A percentile compares a stretch with the other conserved stretches of the same genome.
phyloP scores from a whole-genome alignment of 2,888 invertebrate genomes.

The Gymnoscelis rufifasciata region DNA sequence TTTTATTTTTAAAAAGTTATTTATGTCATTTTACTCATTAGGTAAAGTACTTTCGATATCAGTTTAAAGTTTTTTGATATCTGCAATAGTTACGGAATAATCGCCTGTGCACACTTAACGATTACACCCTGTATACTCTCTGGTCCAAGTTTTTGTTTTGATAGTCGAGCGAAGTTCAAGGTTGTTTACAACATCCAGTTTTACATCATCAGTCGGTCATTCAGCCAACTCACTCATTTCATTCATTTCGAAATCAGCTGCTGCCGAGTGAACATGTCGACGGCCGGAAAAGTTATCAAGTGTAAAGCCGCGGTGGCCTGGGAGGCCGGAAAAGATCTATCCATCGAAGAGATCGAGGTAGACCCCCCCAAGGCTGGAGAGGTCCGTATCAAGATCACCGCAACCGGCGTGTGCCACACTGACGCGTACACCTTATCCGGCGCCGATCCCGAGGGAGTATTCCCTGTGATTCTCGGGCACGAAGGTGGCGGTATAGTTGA shows the following conservation, averaged over 20 bases:
- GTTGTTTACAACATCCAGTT: neutral
- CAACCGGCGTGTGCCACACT: constrained; percentile 94
- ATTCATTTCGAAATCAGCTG: constrained; percentile 40
- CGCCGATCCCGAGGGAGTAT: constrained; percentile 92
- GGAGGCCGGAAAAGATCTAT: constrained; percentile 93
- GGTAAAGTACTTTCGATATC: too few relatives aligned
- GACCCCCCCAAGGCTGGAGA: constrained; percentile 96
- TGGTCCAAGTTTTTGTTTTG: too few relatives aligned
- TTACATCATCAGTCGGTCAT: too few relatives aligned
- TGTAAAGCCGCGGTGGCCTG: constrained; percentile 98
- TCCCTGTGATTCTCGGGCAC: constrained; percentile 96
- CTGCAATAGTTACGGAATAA: too few relatives aligned
- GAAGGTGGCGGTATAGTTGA: constrained; percentile 99
- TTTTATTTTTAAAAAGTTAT: too few relatives aligned
- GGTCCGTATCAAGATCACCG: constrained; percentile 88
- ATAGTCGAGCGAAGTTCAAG: constrained; percentile 10
- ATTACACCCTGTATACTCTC: too few relatives aligned
- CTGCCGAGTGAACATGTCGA: constrained; percentile 53
- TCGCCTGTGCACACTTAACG: too few relatives aligned
- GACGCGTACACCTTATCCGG: constrained; percentile 94
- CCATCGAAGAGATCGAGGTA: constrained; percentile 95
- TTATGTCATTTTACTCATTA: too few relatives aligned
- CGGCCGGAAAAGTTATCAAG: constrained; percentile 84
- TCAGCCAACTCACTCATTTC: neutral
- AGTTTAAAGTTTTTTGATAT: too few relatives aligned